Evolutionary conservation across 2,113 vertebrate genomes (phyloP).

Genomic region (Notothenia rossii): DNA sequence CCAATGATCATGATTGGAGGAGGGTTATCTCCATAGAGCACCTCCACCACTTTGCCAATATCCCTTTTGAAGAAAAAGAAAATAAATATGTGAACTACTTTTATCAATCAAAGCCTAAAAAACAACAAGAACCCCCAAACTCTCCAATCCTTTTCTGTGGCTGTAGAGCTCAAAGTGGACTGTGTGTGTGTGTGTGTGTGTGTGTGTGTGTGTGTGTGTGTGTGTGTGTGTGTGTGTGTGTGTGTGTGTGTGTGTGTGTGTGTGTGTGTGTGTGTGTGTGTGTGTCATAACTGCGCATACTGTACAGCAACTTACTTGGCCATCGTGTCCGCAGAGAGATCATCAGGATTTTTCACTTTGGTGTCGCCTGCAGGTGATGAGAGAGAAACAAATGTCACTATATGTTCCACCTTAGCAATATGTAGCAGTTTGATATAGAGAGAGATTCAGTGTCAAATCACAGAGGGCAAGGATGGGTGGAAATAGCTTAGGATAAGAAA

Average conservation of each 20-base stretch:
- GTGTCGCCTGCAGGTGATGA: slow-evolving; percentile 87
- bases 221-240: no score
- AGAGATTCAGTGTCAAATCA: neutral
- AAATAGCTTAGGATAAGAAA: neutral
- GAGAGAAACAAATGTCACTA: slow-evolving; percentile 3
- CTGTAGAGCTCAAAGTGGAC: neutral
- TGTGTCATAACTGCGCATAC: neutral
- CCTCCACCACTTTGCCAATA: slow-evolving; percentile 93
- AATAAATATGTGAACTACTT: neutral
- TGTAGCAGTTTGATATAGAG: neutral
- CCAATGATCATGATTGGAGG: slow-evolving; percentile 97
- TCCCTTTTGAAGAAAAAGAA: slow-evolving; percentile 83
- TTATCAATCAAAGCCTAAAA: neutral
- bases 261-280: no score
- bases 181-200: no score
- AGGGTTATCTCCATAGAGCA: slow-evolving; percentile 92
- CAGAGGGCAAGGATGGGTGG: neutral
- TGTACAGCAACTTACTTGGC: slow-evolving; percentile 88
- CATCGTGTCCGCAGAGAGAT: slow-evolving; percentile 98
- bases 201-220: no score
- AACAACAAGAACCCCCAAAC: neutral
- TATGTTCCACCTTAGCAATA: neutral
- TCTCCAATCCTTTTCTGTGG: neutral
- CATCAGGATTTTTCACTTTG: slow-evolving; percentile 93
- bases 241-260: no score